phyloP scores from a whole-genome alignment of 2,113 vertebrate species.

The Mormyrus lacerda region DNA sequence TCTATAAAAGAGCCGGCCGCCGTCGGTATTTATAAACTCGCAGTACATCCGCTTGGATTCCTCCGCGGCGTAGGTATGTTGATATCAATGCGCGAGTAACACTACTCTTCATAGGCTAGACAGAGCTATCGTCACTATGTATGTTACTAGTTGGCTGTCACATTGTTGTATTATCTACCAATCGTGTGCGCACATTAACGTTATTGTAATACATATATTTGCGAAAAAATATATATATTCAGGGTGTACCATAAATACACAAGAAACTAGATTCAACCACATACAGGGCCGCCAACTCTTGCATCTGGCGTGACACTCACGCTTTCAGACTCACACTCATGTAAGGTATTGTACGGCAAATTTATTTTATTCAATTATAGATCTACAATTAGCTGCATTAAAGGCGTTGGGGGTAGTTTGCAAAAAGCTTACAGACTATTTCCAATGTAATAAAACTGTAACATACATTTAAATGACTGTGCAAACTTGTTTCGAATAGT shows the following conservation, averaged over 20 bases:
- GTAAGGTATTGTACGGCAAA: too few relatives aligned
- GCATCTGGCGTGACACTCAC: too few relatives aligned
- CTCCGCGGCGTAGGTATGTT: background rate
- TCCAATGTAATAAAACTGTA: too few relatives aligned
- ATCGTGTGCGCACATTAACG: background rate
- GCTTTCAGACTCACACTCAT: too few relatives aligned
- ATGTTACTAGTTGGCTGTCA: background rate
- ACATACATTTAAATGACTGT: too few relatives aligned
- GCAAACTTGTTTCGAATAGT: too few relatives aligned
- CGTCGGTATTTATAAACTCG: slow-evolving; percentile 13
- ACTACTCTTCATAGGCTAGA: background rate
- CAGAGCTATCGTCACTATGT: background rate
- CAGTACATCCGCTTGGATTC: background rate
- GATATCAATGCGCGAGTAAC: slow-evolving; percentile 44
- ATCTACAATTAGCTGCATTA: too few relatives aligned
- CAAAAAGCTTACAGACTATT: too few relatives aligned
- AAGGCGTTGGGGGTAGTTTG: too few relatives aligned
- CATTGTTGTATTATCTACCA: background rate
- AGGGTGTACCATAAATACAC: background rate
- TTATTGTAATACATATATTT: background rate
- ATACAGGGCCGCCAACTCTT: too few relatives aligned
- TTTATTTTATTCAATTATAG: too few relatives aligned
- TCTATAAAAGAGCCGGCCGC: background rate
- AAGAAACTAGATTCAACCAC: background rate
- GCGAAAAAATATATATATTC: background rate